phyloP scores from a whole-genome alignment of 2,888 invertebrate genomes.

The Heliconius hortense region DNA sequence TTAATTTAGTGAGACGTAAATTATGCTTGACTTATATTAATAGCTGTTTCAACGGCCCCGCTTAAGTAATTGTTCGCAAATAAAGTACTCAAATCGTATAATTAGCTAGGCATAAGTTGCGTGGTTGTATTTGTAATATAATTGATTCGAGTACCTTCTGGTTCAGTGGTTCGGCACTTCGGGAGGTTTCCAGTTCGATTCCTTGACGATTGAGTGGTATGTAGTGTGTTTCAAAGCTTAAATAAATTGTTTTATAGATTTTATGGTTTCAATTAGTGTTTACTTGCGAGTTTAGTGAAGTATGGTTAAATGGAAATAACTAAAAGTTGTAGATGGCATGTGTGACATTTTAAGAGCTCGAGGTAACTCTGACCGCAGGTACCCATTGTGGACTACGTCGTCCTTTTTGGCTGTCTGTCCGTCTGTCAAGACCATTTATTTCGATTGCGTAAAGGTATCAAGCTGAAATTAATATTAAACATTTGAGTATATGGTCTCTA shows the following conservation, averaged over 20 bases:
- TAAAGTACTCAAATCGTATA: constrained; percentile 15
- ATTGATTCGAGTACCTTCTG: constrained; percentile 8
- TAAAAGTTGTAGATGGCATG: no score
- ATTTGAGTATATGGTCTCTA: no score
- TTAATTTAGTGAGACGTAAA: constrained; percentile 31
- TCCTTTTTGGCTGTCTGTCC: no score
- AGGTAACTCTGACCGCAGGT: no score
- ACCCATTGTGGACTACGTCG: no score
- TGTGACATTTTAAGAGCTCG: no score
- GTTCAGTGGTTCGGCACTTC: not conserved
- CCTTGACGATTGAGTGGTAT: not conserved
- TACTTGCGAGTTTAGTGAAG: no score
- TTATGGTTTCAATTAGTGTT: not conserved
- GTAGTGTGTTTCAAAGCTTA: not conserved
- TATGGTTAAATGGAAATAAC: no score
- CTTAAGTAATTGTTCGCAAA: constrained; percentile 31
- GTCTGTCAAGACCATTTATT: no score
- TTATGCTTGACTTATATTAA: constrained; percentile 38
- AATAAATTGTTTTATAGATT: not conserved
- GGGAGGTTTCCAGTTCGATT: constrained; percentile 9
- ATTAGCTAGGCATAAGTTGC: not conserved
- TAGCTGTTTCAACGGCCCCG: constrained; percentile 29
- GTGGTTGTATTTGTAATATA: constrained; percentile 4
- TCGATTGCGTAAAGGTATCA: no score
- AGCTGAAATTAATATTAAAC: no score